Evolutionary conservation across 2,797 vertebrate species (phyloP).

Genomic region (Perodicticus potto): DNA sequence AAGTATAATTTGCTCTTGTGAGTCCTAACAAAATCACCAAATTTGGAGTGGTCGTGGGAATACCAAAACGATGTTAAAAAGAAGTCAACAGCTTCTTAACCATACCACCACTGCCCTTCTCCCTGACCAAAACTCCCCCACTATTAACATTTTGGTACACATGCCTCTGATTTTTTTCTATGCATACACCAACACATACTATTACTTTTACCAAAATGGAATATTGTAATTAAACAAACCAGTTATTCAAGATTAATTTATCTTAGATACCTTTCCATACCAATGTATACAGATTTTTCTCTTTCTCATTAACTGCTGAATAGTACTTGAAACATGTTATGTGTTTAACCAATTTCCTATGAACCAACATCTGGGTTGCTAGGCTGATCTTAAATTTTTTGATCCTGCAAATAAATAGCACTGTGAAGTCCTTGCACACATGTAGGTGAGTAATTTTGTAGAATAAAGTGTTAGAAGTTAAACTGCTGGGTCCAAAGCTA

Average conservation of each 20-base stretch:
- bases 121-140: background rate
- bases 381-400: constrained; percentile 36
- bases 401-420: constrained; percentile 17
- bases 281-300: background rate
- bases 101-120: background rate
- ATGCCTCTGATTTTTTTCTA: background rate
- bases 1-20: constrained; percentile 49
- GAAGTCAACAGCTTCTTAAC: background rate
- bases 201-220: constrained; percentile 41
- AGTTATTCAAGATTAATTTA: constrained; percentile 29
- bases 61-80: constrained; percentile 11
- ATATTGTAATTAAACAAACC: background rate
- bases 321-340: constrained; percentile 50
- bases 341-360: constrained; percentile 37
- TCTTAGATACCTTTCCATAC: background rate
- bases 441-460: background rate
- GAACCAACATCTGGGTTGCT: background rate
- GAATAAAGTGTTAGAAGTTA: constrained; percentile 33
- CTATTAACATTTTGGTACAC: background rate
- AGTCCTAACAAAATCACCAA: constrained; percentile 29
- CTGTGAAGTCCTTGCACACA: constrained; percentile 25
- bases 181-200: background rate
- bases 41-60: background rate
- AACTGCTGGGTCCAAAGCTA: constrained; percentile 38
- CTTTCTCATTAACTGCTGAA: background rate